phyloP scores from a whole-genome alignment of 1,140 invertebrate genomes.

The Hesperophylax magnus region DNA sequence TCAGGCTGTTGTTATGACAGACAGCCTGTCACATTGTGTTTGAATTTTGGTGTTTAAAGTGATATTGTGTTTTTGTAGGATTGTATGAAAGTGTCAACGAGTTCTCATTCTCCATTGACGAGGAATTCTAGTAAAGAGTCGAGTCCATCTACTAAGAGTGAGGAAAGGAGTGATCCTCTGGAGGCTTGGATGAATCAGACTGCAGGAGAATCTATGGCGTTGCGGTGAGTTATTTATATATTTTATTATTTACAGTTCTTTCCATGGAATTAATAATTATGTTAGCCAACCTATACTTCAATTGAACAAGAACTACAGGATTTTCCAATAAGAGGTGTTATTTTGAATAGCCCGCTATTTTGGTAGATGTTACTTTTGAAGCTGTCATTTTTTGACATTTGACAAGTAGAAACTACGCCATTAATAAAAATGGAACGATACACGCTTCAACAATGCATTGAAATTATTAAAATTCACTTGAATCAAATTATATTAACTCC shows the following conservation, averaged over 20 bases:
- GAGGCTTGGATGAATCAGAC: conserved; percentile 64
- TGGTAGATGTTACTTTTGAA: too few species aligned
- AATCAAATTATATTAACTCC: too few species aligned
- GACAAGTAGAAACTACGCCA: too few species aligned
- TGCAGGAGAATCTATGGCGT: conserved; percentile 70
- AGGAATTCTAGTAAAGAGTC: conserved; percentile 68
- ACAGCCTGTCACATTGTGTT: background rate
- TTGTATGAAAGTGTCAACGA: conserved; percentile 65
- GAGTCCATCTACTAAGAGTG: conserved; percentile 69
- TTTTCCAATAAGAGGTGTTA: too few species aligned
- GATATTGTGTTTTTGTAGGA: conserved; percentile 59
- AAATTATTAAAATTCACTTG: too few species aligned
- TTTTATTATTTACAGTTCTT: background rate
- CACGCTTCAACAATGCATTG: too few species aligned
- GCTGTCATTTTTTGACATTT: too few species aligned
- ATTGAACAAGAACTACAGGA: too few species aligned
- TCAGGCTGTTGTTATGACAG: background rate
- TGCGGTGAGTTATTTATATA: conserved; percentile 60
- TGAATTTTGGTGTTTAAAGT: background rate
- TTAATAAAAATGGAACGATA: too few species aligned
- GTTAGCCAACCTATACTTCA: too few species aligned
- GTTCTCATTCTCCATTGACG: conserved; percentile 63
- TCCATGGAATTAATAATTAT: too few species aligned
- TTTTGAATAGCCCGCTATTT: too few species aligned
- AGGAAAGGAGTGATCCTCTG: conserved; percentile 66